Base-by-base conservation (phyloP, 2,888 invertebrate species). In the Deilephila elpenor region DNA sequence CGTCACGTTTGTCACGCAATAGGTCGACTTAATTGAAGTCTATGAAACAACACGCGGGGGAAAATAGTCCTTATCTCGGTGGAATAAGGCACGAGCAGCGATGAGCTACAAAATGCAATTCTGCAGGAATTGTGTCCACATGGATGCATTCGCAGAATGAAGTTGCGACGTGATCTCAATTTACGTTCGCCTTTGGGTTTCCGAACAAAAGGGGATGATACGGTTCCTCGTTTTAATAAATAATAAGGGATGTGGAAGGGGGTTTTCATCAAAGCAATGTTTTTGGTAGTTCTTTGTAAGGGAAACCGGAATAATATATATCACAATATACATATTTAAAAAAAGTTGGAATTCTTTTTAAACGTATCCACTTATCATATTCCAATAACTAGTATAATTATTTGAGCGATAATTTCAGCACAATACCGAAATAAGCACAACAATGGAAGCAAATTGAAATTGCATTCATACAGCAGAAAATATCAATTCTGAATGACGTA, bases 111-210 rank as follows among this genome's bases (percentile, higher is more conserved):
- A 29, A 32, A 59, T 67, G 56, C 34, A 67, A 59, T 73, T 59
- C 25, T 5, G 29, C 20, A 51, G 20, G 5, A 8, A 34, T 34
- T 59, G 71, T 56, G 56, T 37, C 32, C 56, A 34, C 64, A 25
- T 73, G 75, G 74, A 75, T 80, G 81, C 80, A 80, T 78, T 77
- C 74, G 74, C 80, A 77, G 76, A 81, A 79, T 79, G 79, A 70
- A 78, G 76, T 61, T 17, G 75, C 62, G 25, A 82, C 84, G 83
- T 84, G 84, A 77, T 74, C 74, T 73, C 72, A 76, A 77, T 81
- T 71, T 73, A 59, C 17, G 51, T 67, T 56, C 20, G 71, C 25
- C 56, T 51, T 64, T 73, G 72, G 64, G 70, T 20, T 32, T 59
- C n/a, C 34, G 56, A 56, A 56, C 56, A 56, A n/a, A 5, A n/a